Evolutionary conservation across 2,888 invertebrate species (phyloP), one percentile per base, ranked within the genome.

Genomic region (Autographa pulchrina): DNA sequence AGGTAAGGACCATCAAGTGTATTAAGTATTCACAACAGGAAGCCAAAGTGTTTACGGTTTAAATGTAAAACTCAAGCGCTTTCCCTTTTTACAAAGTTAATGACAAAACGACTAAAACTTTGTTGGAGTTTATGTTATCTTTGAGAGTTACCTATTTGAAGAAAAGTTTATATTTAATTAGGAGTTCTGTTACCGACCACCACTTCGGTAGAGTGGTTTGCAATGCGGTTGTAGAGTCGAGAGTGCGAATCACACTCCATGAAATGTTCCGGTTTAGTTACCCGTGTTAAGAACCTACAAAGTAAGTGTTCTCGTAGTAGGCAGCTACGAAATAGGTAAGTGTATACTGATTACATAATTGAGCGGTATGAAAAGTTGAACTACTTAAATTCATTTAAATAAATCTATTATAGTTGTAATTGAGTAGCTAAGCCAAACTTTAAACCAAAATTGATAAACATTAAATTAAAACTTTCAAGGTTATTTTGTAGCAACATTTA

Each of bases 41-140:
- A 56, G 54, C 25, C 20, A 56, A 56, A 56, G 54, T 20, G 25
- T 25, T 56, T 56, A 56, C 25, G 25, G 54, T 56, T 56, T 56
- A 20, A 56, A 25, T 56, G 54, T 13, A 25, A 56, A 56, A 20
- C 54, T 56, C 54, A 56, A 54, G 25, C 54, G 38, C 62, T 62
- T 32, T 31, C 68, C 43, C 61, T 66, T 71, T 72, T 58, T 48
- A 48, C 65, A 62, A 62, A 67, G 63, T 58, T 58, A 68, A 72
- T 65, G 64, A 72, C 65, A 48, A 68, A 65, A 56, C 16, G 61
- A 52, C 58, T 35, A 18, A 32, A 62, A 72, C 48, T 68, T 64
- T 56, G 66, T 60, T 48, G 31, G 35, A 72, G 62, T 65, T 62
- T 52, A 20, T 48, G 48, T 65, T 69, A 72, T 72, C 68, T 68